These are phyloP conservation scores for Leucophenga maculata DNA, from an alignment of 2,888 invertebrate species.

Conservation along the genomic window DNA sequence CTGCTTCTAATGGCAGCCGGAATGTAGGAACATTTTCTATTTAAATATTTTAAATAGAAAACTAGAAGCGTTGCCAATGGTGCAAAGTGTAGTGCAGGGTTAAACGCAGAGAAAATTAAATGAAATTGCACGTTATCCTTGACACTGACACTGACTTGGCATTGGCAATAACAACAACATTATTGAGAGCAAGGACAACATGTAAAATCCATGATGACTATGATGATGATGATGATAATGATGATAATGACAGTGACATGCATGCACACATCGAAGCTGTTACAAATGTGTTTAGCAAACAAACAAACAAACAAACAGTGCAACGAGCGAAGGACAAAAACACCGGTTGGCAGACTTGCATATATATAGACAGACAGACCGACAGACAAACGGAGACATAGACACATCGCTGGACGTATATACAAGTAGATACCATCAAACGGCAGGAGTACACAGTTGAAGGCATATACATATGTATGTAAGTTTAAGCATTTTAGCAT, in stretches of 20 bases:
- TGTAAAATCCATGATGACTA: neutral
- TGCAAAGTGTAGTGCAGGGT: neutral
- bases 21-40: constrained; percentile 40
- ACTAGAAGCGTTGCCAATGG: neutral
- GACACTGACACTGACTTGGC: constrained; percentile 30
- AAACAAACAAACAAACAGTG: constrained; percentile 25
- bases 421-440: constrained; percentile 11
- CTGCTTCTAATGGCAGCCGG: constrained; percentile 7
- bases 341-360: no score
- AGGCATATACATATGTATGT: no score
- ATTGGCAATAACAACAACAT: constrained; percentile 11
- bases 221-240: constrained; percentile 43
- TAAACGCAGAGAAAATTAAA: neutral
- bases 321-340: no score
- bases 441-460: constrained; percentile 29
- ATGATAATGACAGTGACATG: constrained; percentile 57
- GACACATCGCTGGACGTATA: neutral
- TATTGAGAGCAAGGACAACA: constrained; percentile 40
- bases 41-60: constrained; percentile 55
- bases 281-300: constrained; percentile 4
- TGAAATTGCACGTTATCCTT: constrained; percentile 27
- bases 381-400: no score
- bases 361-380: no score
- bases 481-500: neutral
- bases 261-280: constrained; percentile 14